Evolutionary conservation across 1,140 invertebrate genomes (phyloP).

Genomic region (Ridgeia piscesae): DNA sequence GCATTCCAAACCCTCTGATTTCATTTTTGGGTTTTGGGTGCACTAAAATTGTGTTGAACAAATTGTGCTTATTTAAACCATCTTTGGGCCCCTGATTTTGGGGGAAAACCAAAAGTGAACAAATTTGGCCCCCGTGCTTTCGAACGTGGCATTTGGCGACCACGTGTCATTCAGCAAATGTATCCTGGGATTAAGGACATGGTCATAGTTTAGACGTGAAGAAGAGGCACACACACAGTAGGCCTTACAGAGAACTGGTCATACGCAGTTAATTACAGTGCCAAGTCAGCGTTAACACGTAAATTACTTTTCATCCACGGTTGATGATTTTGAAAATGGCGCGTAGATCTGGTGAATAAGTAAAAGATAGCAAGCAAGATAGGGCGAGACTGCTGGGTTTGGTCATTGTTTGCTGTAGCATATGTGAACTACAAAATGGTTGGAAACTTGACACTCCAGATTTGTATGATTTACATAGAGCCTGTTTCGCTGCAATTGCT

Average conservation of each 20-base stretch:
- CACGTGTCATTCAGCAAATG: no score
- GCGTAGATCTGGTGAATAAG: neutral
- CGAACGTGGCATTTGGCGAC: no score
- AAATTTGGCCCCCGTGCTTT: no score
- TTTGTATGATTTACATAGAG: neutral
- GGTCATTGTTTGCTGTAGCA: neutral
- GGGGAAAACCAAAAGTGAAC: no score
- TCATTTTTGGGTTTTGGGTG: no score
- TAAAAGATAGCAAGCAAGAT: neutral
- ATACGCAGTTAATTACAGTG: neutral
- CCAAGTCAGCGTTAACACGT: neutral
- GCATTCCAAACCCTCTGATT: no score
- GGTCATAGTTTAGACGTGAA: no score
- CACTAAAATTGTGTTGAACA: no score
- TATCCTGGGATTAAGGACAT: no score
- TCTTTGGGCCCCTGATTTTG: no score
- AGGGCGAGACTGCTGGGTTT: neutral
- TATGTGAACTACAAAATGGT: neutral
- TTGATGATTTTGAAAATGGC: neutral
- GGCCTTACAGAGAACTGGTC: neutral
- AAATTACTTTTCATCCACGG: neutral
- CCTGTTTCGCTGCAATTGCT: neutral
- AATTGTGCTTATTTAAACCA: no score
- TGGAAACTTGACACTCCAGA: neutral
- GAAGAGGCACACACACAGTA: no score